A percentile compares a stretch with the other conserved stretches of the same genome.
Evolutionary conservation across 1,140 invertebrate genomes (phyloP).

Genomic region (Megalopta genalis): DNA sequence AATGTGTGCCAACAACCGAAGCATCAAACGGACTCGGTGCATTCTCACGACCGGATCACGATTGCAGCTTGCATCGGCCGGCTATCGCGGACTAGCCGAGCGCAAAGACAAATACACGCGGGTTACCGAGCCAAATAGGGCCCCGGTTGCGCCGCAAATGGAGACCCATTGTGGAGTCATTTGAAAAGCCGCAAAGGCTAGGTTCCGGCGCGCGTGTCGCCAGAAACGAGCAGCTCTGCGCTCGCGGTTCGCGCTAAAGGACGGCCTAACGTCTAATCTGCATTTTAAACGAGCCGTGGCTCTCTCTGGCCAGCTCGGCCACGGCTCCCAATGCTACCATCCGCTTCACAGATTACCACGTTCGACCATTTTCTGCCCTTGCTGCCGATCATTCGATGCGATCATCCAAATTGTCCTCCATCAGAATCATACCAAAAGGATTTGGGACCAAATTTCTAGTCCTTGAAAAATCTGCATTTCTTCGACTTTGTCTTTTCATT

Average conservation of each 20-base stretch:
- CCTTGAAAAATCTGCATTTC: too few species aligned
- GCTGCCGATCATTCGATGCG: too few species aligned
- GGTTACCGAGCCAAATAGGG: conserved; percentile 44
- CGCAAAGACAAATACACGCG: conserved; percentile 3
- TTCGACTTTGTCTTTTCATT: too few species aligned
- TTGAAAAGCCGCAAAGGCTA: conserved; percentile 33
- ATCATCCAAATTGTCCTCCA: too few species aligned
- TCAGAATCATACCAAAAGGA: too few species aligned
- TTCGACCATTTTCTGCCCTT: too few species aligned
- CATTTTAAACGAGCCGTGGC: conserved; percentile 68
- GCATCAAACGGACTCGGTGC: background rate
- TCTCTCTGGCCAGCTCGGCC: background rate
- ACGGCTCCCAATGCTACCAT: too few species aligned
- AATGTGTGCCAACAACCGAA: background rate
- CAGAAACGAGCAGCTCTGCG: conserved; percentile 14
- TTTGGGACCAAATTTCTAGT: too few species aligned
- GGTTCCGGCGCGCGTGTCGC: conserved; percentile 29
- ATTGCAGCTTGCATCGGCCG: too few species aligned
- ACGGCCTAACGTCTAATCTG: conserved; percentile 61
- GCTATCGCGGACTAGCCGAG: conserved; percentile 13
- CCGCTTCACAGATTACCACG: too few species aligned
- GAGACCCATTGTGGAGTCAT: conserved; percentile 29
- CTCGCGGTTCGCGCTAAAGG: conserved; percentile 51
- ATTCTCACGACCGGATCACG: background rate
- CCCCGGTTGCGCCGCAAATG: conserved; percentile 56